Evolutionary conservation across 2,888 invertebrate species (phyloP).

Genomic region (Girardia tigrina): DNA sequence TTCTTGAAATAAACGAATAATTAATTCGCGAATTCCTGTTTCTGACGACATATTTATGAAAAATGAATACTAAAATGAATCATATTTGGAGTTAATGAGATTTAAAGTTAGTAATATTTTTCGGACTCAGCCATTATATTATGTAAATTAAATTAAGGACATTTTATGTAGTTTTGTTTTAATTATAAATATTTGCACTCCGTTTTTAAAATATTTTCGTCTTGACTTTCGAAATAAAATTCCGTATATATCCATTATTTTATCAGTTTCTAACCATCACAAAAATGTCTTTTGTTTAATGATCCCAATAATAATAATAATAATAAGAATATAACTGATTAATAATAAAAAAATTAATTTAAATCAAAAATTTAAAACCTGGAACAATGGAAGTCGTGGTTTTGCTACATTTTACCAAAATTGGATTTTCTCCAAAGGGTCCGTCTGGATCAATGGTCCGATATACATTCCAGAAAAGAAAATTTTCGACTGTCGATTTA

Average conservation of each 20-base stretch:
- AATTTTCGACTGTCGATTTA: not conserved
- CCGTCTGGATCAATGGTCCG: slow-evolving; percentile 33
- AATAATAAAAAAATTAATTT: not conserved
- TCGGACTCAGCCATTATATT: too few relatives aligned
- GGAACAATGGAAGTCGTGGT: not conserved
- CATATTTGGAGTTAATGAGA: too few relatives aligned
- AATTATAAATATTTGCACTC: too few relatives aligned
- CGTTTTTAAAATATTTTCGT: too few relatives aligned
- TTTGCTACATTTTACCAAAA: not conserved
- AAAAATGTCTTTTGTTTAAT: not conserved
- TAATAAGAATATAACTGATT: slow-evolving; percentile 8
- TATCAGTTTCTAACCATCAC: not conserved
- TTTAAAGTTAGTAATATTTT: too few relatives aligned
- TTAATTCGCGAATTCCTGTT: too few relatives aligned
- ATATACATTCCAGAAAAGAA: not conserved
- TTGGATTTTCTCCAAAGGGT: slow-evolving; percentile 23
- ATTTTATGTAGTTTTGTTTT: too few relatives aligned
- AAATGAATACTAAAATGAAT: too few relatives aligned
- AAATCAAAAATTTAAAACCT: not conserved
- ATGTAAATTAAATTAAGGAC: too few relatives aligned
- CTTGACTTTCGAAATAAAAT: too few relatives aligned
- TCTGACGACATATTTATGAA: too few relatives aligned
- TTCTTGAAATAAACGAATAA: too few relatives aligned
- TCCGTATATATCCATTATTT: not conserved
- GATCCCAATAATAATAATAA: not conserved